phyloP scores from a whole-genome alignment of 1,140 invertebrate species.

The Drosophila takahashii region DNA sequence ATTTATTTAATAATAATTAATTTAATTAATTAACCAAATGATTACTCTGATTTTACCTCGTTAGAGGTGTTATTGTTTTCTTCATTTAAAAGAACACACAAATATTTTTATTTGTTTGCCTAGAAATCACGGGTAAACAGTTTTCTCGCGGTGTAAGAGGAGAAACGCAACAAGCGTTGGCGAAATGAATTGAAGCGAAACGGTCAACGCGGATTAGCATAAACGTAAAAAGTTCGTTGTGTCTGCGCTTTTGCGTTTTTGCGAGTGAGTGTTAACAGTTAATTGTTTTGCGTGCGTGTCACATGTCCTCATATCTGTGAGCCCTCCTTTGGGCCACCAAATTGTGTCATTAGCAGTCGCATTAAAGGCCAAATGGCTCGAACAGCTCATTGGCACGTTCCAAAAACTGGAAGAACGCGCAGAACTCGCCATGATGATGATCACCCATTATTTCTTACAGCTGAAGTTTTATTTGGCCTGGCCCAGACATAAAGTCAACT shows the following conservation, averaged over 20 bases:
- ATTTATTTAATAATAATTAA: too few species aligned
- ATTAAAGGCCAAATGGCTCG: conserved; percentile 73
- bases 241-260: conserved; percentile 4
- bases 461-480: conserved; percentile 28
- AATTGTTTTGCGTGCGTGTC: conserved; percentile 72
- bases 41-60: too few species aligned
- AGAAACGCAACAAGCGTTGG: conserved; percentile 52
- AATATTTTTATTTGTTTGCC: too few species aligned
- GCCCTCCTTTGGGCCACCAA: conserved; percentile 56
- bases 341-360: conserved; percentile 78
- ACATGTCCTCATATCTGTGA: conserved; percentile 27
- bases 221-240: conserved; percentile 48
- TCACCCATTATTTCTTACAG: conserved; percentile 30
- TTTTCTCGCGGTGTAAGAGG: conserved; percentile 5
- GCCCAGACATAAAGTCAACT: conserved; percentile 31
- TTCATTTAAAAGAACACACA: too few species aligned
- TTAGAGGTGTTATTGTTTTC: too few species aligned
- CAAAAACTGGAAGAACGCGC: conserved; percentile 15
- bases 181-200: conserved; percentile 45
- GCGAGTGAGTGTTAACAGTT: conserved; percentile 55
- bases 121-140: too few species aligned
- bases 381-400: conserved; percentile 78
- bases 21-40: too few species aligned
- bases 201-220: conserved; percentile 52
- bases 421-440: conserved; percentile 52